Evolutionary conservation across 2,888 invertebrate species (phyloP), one percentile per base, ranked within the genome.

Genomic region (Dione vanillae): DNA sequence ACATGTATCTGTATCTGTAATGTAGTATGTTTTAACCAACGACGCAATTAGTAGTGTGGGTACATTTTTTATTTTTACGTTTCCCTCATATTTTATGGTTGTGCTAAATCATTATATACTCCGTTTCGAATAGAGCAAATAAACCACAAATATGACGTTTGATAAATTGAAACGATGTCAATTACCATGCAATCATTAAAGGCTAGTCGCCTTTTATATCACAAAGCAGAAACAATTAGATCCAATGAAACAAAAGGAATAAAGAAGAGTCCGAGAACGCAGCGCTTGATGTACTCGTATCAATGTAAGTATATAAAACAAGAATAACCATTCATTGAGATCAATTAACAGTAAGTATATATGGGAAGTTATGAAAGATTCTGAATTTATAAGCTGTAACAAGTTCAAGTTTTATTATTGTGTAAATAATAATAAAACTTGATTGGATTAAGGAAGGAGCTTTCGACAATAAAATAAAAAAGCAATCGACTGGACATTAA

Each of bases 301-400:
- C 83, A 88, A 84, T 84, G 35, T 49, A 49, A 11, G 16, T 20
- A 49, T 19, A 19, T 49, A 27, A 27, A 3, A 27, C 27, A 85
- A 83, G 84, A 77, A 78, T 64, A 64, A 74, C 74, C n/a, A 75
- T 83, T 84, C 81, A 90, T 90, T 90, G 85, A 80, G 86, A 85
- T 86, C 90, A 90, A 90, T 90, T 90, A 86, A 78, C 81, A 79
- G 52, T 89, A 89, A 86, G 78, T 81, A 79, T 43, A 49, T 43
- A 51, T 65, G 43, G 52, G 62, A 27, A 20, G 52, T 62, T 35
- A 69, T 62, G 54, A 64, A 47, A 64, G 19, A 45, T 37, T 51
- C 14, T 56, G 16, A 54, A 54, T 64, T 54, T 47, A 16, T 19
- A 40, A 41, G 6, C 20, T 45, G 6, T 20, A 6, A 58, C 9